phyloP scores from a whole-genome alignment of 2,113 vertebrate genomes.

The Misgurnus anguillicaudatus region DNA sequence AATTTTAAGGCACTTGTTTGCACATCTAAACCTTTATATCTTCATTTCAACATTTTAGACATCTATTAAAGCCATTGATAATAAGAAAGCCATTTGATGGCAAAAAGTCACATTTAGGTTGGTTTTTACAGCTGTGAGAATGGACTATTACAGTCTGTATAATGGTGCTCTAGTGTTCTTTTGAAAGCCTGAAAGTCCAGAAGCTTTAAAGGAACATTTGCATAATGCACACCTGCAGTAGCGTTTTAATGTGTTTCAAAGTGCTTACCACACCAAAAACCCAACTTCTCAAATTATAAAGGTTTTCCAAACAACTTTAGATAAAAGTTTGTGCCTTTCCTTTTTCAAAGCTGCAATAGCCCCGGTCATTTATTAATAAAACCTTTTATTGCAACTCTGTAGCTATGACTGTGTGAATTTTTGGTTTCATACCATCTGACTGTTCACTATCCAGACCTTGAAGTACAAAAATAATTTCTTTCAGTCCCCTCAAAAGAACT shows the following conservation, averaged over 20 bases:
- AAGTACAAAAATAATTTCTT: conserved; percentile 2
- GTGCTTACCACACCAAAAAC: conserved; percentile 37
- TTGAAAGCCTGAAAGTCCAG: conserved; percentile 33
- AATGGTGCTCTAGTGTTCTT: conserved; percentile 41
- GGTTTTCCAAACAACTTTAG: not conserved
- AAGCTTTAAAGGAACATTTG: conserved; percentile 32
- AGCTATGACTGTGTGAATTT: not conserved
- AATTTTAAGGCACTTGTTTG: conserved; percentile 1
- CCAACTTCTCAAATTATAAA: conserved; percentile 12
- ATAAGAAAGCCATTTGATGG: not conserved
- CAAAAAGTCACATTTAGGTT: conserved; percentile 29
- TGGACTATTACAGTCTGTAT: conserved; percentile 40
- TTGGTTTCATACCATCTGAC: not conserved
- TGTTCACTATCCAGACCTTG: conserved; percentile 1
- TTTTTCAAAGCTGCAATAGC: not conserved
- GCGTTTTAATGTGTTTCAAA: conserved; percentile 44
- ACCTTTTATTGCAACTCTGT: not conserved
- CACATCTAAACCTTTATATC: not conserved
- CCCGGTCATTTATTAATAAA: conserved; percentile 22
- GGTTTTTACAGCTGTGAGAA: conserved; percentile 23
- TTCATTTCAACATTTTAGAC: conserved; percentile 7
- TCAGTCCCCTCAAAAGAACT: not conserved
- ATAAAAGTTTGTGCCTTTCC: not conserved
- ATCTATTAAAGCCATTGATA: conserved; percentile 24
- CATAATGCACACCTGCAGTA: conserved; percentile 54